These are phyloP conservation scores for Strigamia crassipes DNA, from an alignment of 2,888 invertebrate species.

Conservation along the genomic window DNA sequence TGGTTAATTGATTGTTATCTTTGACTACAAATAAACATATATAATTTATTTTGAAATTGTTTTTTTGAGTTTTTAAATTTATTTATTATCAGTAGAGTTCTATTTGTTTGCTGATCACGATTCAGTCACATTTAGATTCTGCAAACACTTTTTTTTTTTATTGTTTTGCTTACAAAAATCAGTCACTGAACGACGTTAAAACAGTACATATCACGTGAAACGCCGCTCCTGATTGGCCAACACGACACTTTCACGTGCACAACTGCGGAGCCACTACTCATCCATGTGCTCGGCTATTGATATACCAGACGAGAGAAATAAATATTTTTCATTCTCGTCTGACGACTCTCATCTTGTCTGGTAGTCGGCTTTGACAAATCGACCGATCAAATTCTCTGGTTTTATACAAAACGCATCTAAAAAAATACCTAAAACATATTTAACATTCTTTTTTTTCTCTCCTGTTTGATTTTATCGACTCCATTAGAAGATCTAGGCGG, in stretches of 20 bases:
- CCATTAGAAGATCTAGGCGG: not conserved
- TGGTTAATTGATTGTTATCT: too few relatives aligned
- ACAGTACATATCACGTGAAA: not conserved
- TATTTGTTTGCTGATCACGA: too few relatives aligned
- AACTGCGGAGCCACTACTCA: conserved; percentile 18
- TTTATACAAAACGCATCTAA: not conserved
- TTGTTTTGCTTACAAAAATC: not conserved
- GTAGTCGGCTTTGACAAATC: not conserved
- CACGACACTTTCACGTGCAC: not conserved
- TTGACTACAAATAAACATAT: not conserved
- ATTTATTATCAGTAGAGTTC: too few relatives aligned
- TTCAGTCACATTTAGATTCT: too few relatives aligned
- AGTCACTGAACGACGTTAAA: not conserved
- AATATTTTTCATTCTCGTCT: conserved; percentile 16
- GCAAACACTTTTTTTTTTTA: too few relatives aligned
- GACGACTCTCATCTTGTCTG: not conserved
- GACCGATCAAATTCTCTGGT: not conserved
- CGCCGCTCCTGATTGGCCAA: not conserved
- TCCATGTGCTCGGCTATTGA: conserved; percentile 18
- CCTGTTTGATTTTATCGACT: not conserved
- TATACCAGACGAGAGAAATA: conserved; percentile 16
- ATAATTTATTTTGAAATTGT: not conserved
- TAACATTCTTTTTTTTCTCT: not conserved
- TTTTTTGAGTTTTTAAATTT: not conserved
- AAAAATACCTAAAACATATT: not conserved